phyloP scores from a whole-genome alignment of 2,797 vertebrate species.

The Varecia variegata region DNA sequence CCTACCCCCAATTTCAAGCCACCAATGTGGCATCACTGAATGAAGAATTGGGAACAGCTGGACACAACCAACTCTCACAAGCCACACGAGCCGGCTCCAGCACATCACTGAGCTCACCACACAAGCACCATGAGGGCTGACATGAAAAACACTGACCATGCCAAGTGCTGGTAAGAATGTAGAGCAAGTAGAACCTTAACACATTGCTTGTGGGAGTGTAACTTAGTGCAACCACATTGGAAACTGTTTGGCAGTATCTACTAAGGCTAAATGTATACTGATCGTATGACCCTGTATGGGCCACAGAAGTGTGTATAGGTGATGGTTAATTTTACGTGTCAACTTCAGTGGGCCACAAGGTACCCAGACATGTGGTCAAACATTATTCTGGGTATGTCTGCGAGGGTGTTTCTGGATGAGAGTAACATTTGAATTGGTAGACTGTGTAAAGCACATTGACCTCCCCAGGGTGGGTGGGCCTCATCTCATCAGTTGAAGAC shows the following conservation, averaged over 20 bases:
- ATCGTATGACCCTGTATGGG: no score
- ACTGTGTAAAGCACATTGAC: not conserved
- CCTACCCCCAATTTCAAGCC: not conserved
- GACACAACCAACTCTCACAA: not conserved
- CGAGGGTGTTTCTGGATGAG: not conserved
- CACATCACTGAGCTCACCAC: not conserved
- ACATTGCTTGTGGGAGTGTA: not conserved
- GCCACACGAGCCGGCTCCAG: not conserved
- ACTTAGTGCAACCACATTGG: not conserved
- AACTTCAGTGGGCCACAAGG: not conserved
- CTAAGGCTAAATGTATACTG: not conserved
- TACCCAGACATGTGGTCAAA: not conserved
- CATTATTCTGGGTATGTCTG: not conserved
- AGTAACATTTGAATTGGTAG: not conserved
- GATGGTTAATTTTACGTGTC: not conserved
- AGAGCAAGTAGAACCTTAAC: not conserved
- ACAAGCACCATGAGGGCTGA: not conserved
- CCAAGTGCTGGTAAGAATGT: not conserved
- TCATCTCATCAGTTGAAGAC: not conserved
- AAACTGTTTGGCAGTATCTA: not conserved
- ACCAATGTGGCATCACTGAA: not conserved
- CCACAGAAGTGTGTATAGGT: not conserved
- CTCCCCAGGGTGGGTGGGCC: not conserved
- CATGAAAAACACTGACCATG: not conserved
- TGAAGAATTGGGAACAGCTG: not conserved